phyloP scores from a whole-genome alignment of 2,797 vertebrate species.

The Stomatorhinus walkeri region DNA sequence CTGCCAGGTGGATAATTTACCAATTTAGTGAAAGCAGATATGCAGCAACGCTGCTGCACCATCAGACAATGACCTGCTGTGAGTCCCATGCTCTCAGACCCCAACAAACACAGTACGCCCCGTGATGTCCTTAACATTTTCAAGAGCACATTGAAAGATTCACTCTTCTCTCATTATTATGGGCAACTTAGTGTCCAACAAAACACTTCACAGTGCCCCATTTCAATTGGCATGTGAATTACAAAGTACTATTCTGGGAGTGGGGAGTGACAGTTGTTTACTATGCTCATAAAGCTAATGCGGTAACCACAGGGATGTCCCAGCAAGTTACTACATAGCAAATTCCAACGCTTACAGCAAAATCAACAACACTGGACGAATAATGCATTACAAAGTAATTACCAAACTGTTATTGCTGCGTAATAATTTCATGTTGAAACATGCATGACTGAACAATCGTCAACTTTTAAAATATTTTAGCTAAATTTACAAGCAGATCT shows the following conservation, averaged over 20 bases:
- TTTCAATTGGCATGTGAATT: slow-evolving; percentile 15
- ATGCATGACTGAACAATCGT: slow-evolving; percentile 1
- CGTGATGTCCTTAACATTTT: not conserved
- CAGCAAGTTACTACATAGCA: slow-evolving; percentile 25
- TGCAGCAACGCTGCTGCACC: not conserved
- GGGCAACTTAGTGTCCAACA: not conserved
- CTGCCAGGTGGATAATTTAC: not conserved
- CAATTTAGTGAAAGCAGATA: not conserved
- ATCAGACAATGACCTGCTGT: not conserved
- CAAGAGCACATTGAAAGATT: not conserved
- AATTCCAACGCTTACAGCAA: slow-evolving; percentile 12
- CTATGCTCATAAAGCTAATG: slow-evolving; percentile 15
- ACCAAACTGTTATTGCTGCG: not conserved
- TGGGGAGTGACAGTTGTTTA: slow-evolving; percentile 18
- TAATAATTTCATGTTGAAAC: not conserved
- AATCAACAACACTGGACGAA: slow-evolving; percentile 21
- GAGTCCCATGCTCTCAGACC: not conserved
- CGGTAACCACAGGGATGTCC: slow-evolving; percentile 18
- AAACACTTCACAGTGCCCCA: slow-evolving; percentile 6
- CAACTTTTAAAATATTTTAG: slow-evolving; percentile 13
- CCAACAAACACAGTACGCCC: not conserved
- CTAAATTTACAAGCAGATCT: slow-evolving; percentile 7
- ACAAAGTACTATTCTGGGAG: slow-evolving; percentile 14
- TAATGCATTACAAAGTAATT: slow-evolving; percentile 18
- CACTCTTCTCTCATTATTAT: not conserved